These are phyloP conservation scores for Paragorgia papillata DNA, from an alignment of 92 coral and sea anemone species.

Conservation along the genomic window DNA sequence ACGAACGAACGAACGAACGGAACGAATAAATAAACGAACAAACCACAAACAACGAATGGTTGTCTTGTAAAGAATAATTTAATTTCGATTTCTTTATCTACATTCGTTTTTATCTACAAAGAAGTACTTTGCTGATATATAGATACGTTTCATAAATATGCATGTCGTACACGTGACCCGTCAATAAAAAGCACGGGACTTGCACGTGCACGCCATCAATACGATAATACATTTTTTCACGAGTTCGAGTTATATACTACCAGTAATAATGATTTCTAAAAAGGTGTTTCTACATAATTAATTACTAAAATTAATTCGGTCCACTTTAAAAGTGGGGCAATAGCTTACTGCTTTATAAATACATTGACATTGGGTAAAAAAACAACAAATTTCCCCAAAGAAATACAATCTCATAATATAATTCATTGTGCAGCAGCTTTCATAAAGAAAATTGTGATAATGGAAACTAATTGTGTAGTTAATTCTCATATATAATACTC, in stretches of 20 bases:
- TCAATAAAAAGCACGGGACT: conserved; percentile 9
- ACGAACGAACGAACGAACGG: no score
- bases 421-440: conserved; percentile 29
- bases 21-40: no score
- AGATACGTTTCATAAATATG: conserved; percentile 36
- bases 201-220: conserved; percentile 8
- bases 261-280: conserved; percentile 23
- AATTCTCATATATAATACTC: conserved; percentile 23
- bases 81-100: conserved; percentile 62
- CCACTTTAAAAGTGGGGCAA: conserved; percentile 13
- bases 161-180: conserved; percentile 18
- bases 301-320: conserved; percentile 17
- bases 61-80: conserved; percentile 37
- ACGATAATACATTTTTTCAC: conserved; percentile 20
- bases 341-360: conserved; percentile 23
- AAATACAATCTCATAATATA: conserved; percentile 10
- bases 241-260: conserved; percentile 13
- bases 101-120: conserved; percentile 78
- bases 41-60: neutral
- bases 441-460: neutral
- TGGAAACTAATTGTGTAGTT: neutral
- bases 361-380: neutral
- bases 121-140: conserved; percentile 35
- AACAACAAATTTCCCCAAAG: conserved; percentile 23
- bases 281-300: conserved; percentile 20